These are phyloP conservation scores for Axea sp. DNA, from an alignment of 2,888 invertebrate genomes.

Conservation along the genomic window DNA sequence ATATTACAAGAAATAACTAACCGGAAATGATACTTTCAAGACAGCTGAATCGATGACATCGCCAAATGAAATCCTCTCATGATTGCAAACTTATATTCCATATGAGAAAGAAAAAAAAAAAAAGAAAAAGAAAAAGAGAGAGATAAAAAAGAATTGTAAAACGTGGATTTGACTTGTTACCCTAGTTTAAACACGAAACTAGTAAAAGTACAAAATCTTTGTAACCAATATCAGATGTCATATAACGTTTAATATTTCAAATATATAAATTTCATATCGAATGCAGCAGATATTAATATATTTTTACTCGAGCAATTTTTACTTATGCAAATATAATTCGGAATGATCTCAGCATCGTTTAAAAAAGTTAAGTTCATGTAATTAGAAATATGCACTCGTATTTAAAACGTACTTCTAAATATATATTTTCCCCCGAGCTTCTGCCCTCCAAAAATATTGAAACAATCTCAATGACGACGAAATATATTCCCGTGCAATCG, in stretches of 20 bases:
- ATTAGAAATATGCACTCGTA: too few species aligned
- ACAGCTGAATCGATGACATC: conserved; percentile 38
- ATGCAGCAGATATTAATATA: conserved; percentile 28
- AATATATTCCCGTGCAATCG: conserved; percentile 28
- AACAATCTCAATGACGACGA: conserved; percentile 18
- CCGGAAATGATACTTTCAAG: conserved; percentile 48
- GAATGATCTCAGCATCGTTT: neutral
- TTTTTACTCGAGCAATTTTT: conserved; percentile 22
- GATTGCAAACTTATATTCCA: conserved; percentile 40
- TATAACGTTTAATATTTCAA: conserved; percentile 21
- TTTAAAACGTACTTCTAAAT: too few species aligned
- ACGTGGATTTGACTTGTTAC: conserved; percentile 26
- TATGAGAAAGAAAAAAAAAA: neutral
- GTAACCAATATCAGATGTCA: conserved; percentile 29
- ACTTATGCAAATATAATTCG: too few species aligned
- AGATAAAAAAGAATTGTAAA: conserved; percentile 6
- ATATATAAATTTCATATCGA: conserved; percentile 34
- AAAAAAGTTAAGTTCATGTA: too few species aligned
- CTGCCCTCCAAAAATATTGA: neutral
- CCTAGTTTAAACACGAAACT: conserved; percentile 24
- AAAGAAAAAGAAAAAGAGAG: neutral
- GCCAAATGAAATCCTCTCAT: conserved; percentile 44
- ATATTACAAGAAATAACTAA: conserved; percentile 39
- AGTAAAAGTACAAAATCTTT: neutral
- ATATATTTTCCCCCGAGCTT: too few species aligned